Conservation (phyloP, 2,113 vertebrate genomes). For the Chaetodon auriga region DNA sequence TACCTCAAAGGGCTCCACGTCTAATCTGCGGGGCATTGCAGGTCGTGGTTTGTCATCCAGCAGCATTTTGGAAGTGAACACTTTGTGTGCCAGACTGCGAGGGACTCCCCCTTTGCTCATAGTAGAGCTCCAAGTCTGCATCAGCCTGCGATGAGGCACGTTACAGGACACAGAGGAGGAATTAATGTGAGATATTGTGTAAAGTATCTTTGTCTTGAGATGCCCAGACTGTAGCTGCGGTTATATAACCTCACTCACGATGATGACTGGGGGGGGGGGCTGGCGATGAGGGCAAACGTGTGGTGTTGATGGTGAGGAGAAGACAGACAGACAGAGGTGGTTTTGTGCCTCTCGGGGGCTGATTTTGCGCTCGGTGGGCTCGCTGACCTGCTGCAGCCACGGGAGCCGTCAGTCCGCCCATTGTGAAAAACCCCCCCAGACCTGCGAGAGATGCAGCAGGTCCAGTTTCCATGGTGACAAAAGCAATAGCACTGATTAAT, state of each 20-base stretch:
- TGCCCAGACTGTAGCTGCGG: conserved; percentile 30
- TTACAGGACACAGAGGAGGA: neutral
- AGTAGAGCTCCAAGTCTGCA: neutral
- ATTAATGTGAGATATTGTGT: neutral
- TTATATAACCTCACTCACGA: conserved; percentile 64
- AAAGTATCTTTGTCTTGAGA: conserved; percentile 34
- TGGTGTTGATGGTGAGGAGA: neutral
- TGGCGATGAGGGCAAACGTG: neutral
- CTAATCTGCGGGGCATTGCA: conserved; percentile 11
- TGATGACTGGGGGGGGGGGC: conserved; percentile 10
- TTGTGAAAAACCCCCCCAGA: conserved; percentile 57
- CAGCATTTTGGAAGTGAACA: conserved; percentile 2
- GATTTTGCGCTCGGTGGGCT: conserved; percentile 32
- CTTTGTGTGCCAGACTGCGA: neutral
- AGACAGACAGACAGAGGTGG: conserved; percentile 30
- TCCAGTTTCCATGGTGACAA: conserved; percentile 88
- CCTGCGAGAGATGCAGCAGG: conserved; percentile 78
- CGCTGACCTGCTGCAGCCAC: conserved; percentile 64
- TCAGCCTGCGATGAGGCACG: neutral
- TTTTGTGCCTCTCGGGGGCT: conserved; percentile 30
- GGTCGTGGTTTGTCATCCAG: conserved; percentile 35
- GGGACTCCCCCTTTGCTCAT: neutral
- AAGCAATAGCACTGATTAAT: conserved; percentile 82
- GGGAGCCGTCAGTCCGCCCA: conserved; percentile 59
- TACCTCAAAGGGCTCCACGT: conserved; percentile 6